Evolutionary conservation across 2,888 invertebrate species (phyloP).

Genomic region (Drosophila emarginata): DNA sequence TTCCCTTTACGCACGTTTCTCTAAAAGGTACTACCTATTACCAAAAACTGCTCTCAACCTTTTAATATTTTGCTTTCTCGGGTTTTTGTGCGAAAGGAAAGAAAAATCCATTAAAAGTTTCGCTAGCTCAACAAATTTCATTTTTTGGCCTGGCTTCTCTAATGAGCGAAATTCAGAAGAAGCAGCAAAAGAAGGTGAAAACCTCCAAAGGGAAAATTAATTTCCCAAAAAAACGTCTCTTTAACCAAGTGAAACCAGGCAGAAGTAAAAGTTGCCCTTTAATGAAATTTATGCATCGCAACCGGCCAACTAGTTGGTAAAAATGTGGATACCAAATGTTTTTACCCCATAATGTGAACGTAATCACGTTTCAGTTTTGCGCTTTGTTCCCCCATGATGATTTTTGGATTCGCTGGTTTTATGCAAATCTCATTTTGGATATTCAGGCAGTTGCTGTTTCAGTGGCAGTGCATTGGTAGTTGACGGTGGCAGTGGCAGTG

Average conservation of each 20-base stretch:
- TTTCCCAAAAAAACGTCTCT: background rate
- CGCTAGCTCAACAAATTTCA: constrained; percentile 15
- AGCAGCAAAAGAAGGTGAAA: background rate
- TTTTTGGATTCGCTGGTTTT: constrained; percentile 28
- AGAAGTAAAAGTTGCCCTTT: constrained; percentile 23
- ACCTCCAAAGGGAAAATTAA: constrained; percentile 11
- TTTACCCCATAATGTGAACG: constrained; percentile 50
- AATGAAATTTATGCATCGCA: background rate
- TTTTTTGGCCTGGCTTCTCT: constrained; percentile 6
- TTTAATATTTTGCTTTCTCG: background rate
- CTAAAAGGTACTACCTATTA: too few relatives aligned
- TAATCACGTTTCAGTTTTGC: constrained; percentile 54
- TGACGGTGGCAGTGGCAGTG: constrained; percentile 7
- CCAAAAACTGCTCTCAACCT: background rate
- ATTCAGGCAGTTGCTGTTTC: constrained; percentile 44
- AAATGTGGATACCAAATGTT: background rate
- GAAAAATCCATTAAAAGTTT: constrained; percentile 45
- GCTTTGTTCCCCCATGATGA: constrained; percentile 26
- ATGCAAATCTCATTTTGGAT: constrained; percentile 34
- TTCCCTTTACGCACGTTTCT: too few relatives aligned
- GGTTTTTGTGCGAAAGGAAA: constrained; percentile 6
- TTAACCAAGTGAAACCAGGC: background rate
- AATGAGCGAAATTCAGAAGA: constrained; percentile 19
- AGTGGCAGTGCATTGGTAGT: constrained; percentile 37
- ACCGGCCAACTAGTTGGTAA: background rate